phyloP scores from a whole-genome alignment of 2,888 invertebrate species.

The Synergus japonicus region DNA sequence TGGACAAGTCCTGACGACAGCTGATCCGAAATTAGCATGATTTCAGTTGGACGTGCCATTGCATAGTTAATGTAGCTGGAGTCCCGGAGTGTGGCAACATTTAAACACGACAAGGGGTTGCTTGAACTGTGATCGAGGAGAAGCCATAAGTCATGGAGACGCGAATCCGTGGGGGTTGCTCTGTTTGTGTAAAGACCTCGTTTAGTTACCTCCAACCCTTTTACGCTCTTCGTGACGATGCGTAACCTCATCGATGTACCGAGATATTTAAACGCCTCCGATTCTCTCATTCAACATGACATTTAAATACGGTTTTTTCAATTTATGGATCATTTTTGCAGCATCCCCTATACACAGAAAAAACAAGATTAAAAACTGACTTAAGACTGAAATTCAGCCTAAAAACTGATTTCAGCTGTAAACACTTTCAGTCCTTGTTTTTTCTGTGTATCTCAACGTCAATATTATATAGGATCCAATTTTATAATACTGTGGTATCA shows the following conservation, averaged over 20 bases:
- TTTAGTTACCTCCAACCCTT: conserved; percentile 58
- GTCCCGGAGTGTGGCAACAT: conserved; percentile 57
- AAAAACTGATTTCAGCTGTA: no score
- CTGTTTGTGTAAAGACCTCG: conserved; percentile 66
- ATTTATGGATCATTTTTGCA: no score
- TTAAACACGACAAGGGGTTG: conserved; percentile 59
- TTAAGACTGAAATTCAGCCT: no score
- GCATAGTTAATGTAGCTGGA: conserved; percentile 65
- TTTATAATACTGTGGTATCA: no score
- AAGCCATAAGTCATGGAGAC: conserved; percentile 72
- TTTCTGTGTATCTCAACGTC: no score
- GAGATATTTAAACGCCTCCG: not conserved
- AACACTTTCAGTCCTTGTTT: no score
- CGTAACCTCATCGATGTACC: not conserved
- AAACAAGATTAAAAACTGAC: no score
- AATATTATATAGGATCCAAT: no score
- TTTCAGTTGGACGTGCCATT: conserved; percentile 64
- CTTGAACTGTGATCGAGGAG: conserved; percentile 71
- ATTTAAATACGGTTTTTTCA: not conserved
- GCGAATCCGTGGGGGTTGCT: conserved; percentile 66
- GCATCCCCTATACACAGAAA: no score
- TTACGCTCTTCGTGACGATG: conserved; percentile 44
- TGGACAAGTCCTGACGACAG: conserved; percentile 50
- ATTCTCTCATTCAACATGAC: not conserved
- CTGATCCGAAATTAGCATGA: conserved; percentile 63